Percentiles rank a stretch among this genome's conserved stretches.
phyloP scores from a whole-genome alignment of 2,113 vertebrate species.

The Pelusios castaneus region DNA sequence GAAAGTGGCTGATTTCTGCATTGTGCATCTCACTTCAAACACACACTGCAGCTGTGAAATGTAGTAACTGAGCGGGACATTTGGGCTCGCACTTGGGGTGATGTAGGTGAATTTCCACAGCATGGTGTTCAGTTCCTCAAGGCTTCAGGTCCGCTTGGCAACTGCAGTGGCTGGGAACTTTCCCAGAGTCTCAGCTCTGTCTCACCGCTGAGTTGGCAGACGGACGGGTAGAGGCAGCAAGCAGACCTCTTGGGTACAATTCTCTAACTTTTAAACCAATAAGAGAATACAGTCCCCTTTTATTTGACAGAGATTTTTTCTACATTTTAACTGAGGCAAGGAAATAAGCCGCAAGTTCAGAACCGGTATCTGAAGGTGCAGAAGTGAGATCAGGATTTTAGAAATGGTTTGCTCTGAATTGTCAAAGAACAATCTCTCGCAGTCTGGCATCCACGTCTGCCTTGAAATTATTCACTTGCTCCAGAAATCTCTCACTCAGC shows the following conservation, averaged over 20 bases:
- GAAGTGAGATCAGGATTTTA: neutral
- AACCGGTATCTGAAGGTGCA: neutral
- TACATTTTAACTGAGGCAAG: neutral
- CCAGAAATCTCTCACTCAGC: neutral
- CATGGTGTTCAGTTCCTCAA: neutral
- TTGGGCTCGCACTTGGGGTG: neutral
- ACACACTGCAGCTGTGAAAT: neutral
- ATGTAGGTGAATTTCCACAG: neutral
- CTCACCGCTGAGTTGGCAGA: neutral
- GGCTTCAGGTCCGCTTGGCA: conserved; percentile 8
- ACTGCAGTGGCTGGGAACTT: neutral
- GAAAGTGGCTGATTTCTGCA: neutral
- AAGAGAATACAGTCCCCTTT: neutral
- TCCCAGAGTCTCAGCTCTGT: neutral
- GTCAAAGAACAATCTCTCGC: neutral
- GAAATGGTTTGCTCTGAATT: conserved; percentile 4
- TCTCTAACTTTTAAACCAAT: neutral
- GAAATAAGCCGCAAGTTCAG: neutral
- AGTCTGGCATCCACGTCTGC: neutral
- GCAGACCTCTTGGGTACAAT: neutral
- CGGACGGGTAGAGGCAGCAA: neutral
- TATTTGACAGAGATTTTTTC: neutral
- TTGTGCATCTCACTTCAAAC: neutral
- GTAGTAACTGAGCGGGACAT: neutral
- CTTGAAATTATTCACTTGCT: neutral